A percentile compares a stretch with the other conserved stretches of the same genome.
These are phyloP conservation scores for Rhinolophus sinicus DNA, from an alignment of 2,113 vertebrate species.

Conservation along the genomic window DNA sequence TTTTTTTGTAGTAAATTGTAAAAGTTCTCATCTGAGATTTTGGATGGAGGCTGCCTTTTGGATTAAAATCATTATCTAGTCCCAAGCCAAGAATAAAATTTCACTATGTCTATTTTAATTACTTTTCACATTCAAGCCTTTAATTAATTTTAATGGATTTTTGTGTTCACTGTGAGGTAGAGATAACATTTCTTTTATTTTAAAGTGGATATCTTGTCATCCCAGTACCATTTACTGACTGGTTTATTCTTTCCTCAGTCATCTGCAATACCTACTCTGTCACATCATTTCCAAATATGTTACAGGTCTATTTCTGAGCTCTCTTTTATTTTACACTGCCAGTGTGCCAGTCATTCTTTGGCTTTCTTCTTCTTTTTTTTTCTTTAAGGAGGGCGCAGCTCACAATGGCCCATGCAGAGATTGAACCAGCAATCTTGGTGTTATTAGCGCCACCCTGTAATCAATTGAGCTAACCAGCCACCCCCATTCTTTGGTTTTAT, in stretches of 20 bases:
- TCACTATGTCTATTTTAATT: background rate
- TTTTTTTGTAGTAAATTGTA: background rate
- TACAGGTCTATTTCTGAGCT: background rate
- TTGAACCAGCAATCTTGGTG: too few relatives aligned
- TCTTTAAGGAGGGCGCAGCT: too few relatives aligned
- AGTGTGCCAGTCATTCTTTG: background rate
- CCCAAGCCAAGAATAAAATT: background rate
- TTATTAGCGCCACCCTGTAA: too few relatives aligned
- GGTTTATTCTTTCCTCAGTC: background rate
- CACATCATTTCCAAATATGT: background rate
- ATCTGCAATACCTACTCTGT: background rate
- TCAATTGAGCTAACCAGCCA: too few relatives aligned
- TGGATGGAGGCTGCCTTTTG: background rate
- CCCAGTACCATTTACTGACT: background rate
- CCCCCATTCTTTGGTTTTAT: too few relatives aligned
- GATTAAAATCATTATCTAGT: slow-evolving; percentile 9
- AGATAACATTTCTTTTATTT: background rate
- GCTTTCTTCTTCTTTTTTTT: background rate
- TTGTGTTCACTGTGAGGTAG: background rate
- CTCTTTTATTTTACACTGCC: background rate
- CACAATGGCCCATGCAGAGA: too few relatives aligned
- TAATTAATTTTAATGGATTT: slow-evolving; percentile 11
- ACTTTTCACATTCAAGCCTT: background rate
- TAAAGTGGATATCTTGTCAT: background rate
- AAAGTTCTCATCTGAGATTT: background rate